Evolutionary conservation across 2,113 vertebrate genomes (phyloP), one percentile per base, ranked within the genome.

Genomic region (Gopherus flavomarginatus): DNA sequence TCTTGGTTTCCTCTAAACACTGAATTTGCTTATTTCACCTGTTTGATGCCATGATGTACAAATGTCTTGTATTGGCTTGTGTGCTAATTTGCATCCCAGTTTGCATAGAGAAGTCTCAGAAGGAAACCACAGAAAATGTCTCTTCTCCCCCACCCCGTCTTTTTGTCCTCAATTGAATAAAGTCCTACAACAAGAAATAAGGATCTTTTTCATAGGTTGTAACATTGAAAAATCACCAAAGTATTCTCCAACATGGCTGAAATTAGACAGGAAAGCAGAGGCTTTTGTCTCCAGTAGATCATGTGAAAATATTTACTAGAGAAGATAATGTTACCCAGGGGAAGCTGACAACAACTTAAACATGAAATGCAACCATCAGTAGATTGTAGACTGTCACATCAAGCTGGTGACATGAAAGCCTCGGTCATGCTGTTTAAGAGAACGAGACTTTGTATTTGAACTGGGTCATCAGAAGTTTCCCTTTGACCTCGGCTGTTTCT

Each of bases 301-400:
- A 78, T 35, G 27, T 93, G 87, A 93, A 94, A 96, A 94, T 89
- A 96, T 93, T 96, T 94, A 93, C 88, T 89, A 81, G 57, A 85
- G 81, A 75, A 31, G 6, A 88, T 92, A 72, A 90, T 56, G 88
- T 89, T 86, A 89, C 92, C 83, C 57, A 65, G 65, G 65, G 81
- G 83, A 92, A 95, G 52, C 14, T 86, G 83, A 90, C 86, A 85
- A 86, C 75, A 87, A 91, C 72, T 49, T 87, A 83, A 87, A 88
- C n/a, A 11, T 44, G 53, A 96, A 91, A 89, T 86, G 85, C 65
- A 90, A 44, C 1, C 2, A 42, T 1, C 53, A 38, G 78, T 91
- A 78, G 80, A 90, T 77, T 31, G 52, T 47, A 52, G 86, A 47
- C 56, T 87, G 86, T 79, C 90, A 80, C 26, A 10, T 89, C 90